A percentile compares a stretch with the other conserved stretches of the same genome.
Conservation (phyloP, 2,797 vertebrate species). For the Muraenolepis orangiensis region DNA sequence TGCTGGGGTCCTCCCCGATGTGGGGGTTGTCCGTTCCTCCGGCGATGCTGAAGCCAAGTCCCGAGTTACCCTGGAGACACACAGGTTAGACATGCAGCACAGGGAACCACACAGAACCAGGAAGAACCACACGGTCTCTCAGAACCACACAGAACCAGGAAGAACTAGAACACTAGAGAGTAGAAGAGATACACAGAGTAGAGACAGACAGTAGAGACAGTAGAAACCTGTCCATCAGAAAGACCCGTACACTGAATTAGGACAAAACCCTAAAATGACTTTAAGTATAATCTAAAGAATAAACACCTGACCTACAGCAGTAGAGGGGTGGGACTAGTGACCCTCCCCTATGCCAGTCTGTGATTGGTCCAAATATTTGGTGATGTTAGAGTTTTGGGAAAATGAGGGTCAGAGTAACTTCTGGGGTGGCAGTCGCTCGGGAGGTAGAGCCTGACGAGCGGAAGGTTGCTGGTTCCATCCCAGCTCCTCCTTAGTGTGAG, state of each 20-base stretch:
- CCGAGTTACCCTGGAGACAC: slow-evolving; percentile 84
- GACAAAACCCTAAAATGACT: background rate
- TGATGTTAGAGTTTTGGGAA: background rate
- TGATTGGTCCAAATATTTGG: background rate
- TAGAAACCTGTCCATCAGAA: background rate
- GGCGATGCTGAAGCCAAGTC: slow-evolving; percentile 96
- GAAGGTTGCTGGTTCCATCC: too few relatives aligned
- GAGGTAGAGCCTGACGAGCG: too few relatives aligned
- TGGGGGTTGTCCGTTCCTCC: slow-evolving; percentile 97
- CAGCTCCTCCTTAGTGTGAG: too few relatives aligned
- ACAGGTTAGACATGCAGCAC: background rate
- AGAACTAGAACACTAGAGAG: background rate
- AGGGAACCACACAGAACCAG: background rate
- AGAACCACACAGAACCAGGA: background rate
- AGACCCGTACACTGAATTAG: background rate
- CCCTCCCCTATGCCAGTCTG: background rate
- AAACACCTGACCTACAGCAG: too few relatives aligned
- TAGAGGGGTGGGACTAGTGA: background rate
- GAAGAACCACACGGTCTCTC: background rate
- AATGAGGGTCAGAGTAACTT: background rate
- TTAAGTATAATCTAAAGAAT: background rate
- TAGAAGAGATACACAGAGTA: too few relatives aligned
- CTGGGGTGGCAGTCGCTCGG: too few relatives aligned
- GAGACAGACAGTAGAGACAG: too few relatives aligned
- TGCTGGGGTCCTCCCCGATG: slow-evolving; percentile 94